Base-by-base conservation (phyloP, 1,140 invertebrate species). In the Holotrichia oblita region DNA sequence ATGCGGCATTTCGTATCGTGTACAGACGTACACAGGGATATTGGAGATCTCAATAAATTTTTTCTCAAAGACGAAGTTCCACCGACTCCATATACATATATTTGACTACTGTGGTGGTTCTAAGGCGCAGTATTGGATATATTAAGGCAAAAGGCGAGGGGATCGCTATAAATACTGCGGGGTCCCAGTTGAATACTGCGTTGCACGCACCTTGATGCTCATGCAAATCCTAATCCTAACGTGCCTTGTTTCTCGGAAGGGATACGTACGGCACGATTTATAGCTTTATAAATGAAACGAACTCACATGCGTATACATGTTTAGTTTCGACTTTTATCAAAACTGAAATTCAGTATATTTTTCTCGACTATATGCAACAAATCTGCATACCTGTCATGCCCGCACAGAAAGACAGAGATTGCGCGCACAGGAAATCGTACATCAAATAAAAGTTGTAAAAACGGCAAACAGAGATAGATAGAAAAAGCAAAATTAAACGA, bases 141-240 rank as follows among this genome's bases (percentile, higher is more conserved):
- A 74, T 74, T 74, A 74, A 74, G 61, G 55, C 61, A 69, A 20
- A 24, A 69, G 34, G 59, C 44, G 55, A 44, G 42, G 69, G 77
- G 24, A 24, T 20, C 55, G 73, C 78, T 78, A 81, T 81, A 81
- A 81, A 81, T 81, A 81, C 76, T 81, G 76, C 61, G 22, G 75
- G 75, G 75, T 79, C 73, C 59, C 41, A 73, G 79, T 79, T 79
- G 77, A 81, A 81, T 81, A 75, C 78, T 12, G 41, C 78, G 75
- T 76, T 75, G 76, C 80, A 81, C 80, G 80, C 78, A 81, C 80
- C 80, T 79, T 77, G 77, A 81, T 79, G 79, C 76, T 81, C 80
- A 81, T 81, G 80, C 80, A 81, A 81, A 81, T 81, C 77, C 76
- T 79, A 78, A 81, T 79, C 76, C 78, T 55, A 42, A 42, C 41